phyloP scores from a whole-genome alignment of 2,113 vertebrate genomes.

The Strigops habroptila region DNA sequence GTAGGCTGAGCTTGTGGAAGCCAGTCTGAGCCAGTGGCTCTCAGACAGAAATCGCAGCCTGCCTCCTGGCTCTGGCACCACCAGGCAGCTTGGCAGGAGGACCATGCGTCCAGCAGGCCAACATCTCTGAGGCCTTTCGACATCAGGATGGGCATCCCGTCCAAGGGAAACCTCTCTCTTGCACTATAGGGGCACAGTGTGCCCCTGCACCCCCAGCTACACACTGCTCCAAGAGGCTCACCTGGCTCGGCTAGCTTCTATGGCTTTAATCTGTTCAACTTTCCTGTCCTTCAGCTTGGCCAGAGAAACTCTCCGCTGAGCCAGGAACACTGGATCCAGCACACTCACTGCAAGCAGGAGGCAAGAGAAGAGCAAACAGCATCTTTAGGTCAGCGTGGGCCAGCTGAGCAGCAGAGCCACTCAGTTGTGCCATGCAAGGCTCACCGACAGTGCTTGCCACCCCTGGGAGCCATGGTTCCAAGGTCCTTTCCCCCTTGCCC shows the following conservation, averaged over 20 bases:
- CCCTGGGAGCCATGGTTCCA: neutral
- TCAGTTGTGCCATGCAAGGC: neutral
- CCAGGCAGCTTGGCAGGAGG: neutral
- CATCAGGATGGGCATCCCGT: neutral
- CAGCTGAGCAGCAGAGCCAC: neutral
- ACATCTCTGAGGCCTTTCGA: neutral
- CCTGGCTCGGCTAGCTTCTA: neutral
- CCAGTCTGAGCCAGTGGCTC: neutral
- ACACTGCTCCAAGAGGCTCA: neutral
- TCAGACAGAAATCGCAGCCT: neutral
- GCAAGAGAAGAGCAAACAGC: neutral
- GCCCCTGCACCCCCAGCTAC: neutral
- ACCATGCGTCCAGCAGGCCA: neutral
- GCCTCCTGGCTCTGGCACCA: neutral
- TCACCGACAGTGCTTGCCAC: neutral
- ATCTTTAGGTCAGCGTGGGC: neutral
- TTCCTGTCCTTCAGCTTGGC: neutral
- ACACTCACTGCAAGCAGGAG: neutral
- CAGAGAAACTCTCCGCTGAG: neutral
- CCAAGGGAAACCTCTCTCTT: neutral
- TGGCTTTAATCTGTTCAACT: accelerated
- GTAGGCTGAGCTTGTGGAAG: neutral
- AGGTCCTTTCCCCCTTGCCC: neutral
- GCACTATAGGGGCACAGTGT: neutral
- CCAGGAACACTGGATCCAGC: neutral